Evolutionary conservation across 2,888 invertebrate species (phyloP).

Genomic region (Hypena proboscidalis): DNA sequence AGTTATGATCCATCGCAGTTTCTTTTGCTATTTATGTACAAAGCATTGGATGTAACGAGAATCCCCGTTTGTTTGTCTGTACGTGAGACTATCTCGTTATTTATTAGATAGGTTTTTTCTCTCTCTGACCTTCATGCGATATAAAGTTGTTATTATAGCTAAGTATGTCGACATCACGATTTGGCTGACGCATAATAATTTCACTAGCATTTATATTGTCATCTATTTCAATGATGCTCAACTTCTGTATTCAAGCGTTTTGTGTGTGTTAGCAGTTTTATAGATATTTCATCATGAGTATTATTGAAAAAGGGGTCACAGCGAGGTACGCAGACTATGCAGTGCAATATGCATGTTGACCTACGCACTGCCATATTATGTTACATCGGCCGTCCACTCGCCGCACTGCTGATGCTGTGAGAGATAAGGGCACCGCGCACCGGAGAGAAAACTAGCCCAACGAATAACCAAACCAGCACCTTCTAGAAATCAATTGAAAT

Average conservation of each 20-base stretch:
- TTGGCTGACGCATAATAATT: conserved; percentile 18
- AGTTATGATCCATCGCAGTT: neutral
- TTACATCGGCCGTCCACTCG: conserved; percentile 39
- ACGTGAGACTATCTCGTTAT: conserved; percentile 8
- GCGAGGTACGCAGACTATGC: conserved; percentile 9
- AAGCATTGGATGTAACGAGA: neutral
- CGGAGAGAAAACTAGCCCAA: conserved; percentile 6
- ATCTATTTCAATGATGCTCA: neutral
- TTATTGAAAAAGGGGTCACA: conserved; percentile 47
- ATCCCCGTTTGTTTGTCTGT: conserved; percentile 1
- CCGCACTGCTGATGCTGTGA: conserved; percentile 13
- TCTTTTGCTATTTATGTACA: neutral
- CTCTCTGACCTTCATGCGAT: conserved; percentile 10
- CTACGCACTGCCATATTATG: conserved; percentile 52
- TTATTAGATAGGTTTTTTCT: conserved; percentile 1
- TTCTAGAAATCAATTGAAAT: no score
- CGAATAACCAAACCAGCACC: no score
- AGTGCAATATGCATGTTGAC: conserved; percentile 50
- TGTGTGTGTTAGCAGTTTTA: neutral
- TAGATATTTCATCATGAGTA: conserved; percentile 27
- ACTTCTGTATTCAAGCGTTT: conserved; percentile 1
- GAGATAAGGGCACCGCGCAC: conserved; percentile 10
- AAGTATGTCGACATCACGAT: conserved; percentile 20
- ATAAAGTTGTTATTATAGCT: conserved; percentile 4
- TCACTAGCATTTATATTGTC: neutral